Percentiles rank a stretch among this genome's conserved stretches.
Conservation (phyloP, 2,797 vertebrate genomes). For the Salmo trutta region DNA sequence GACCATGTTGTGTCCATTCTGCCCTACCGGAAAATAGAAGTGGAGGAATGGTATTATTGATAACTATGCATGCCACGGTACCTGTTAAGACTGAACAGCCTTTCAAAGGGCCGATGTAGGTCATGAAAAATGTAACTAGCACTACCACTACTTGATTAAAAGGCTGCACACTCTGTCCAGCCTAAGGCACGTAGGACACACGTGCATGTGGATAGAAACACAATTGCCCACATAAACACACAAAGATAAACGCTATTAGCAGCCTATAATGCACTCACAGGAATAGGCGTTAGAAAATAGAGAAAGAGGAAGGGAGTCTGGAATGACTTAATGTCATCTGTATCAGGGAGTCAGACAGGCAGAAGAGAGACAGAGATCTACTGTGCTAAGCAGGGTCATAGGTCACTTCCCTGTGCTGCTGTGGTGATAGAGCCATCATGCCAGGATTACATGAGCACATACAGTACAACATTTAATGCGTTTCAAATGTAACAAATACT, state of each 20-base stretch:
- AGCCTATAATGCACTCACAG: background rate
- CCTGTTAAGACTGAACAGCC: background rate
- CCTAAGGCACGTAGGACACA: background rate
- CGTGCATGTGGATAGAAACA: background rate
- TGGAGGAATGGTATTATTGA: background rate
- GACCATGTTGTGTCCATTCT: too few species aligned
- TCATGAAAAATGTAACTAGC: background rate
- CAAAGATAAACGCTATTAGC: background rate
- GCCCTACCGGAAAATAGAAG: background rate
- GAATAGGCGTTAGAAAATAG: background rate
- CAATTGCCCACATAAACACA: background rate
- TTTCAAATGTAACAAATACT: background rate
- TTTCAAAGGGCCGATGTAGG: background rate
- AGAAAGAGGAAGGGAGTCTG: background rate
- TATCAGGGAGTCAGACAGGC: background rate
- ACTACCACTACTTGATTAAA: background rate
- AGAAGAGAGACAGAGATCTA: background rate
- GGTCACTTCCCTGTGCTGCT: background rate
- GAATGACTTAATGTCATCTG: background rate
- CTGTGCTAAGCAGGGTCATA: background rate
- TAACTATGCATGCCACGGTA: background rate
- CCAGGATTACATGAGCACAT: too few species aligned
- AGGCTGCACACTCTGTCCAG: background rate
- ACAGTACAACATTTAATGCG: background rate
- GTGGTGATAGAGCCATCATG: background rate